Percentiles rank a stretch among this genome's conserved stretches.
phyloP scores from a whole-genome alignment of 2,888 invertebrate genomes.

The Lycocerus yunnanus region DNA sequence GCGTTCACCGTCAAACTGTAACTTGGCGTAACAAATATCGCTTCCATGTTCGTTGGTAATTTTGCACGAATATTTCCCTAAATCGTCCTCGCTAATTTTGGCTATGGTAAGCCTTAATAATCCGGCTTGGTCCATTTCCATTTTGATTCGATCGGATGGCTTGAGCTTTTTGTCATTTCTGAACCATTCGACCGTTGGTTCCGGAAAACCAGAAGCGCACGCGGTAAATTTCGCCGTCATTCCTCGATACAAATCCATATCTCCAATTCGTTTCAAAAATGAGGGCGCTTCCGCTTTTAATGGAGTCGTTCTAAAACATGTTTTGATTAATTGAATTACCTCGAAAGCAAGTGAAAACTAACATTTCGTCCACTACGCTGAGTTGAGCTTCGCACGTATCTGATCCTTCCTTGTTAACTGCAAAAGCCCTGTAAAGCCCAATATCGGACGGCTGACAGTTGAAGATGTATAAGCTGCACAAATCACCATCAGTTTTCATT shows the following conservation, averaged over 20 bases:
- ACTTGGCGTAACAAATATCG: constrained; percentile 76
- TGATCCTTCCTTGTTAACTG: constrained; percentile 79
- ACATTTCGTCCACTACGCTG: constrained; percentile 84
- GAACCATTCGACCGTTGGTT: constrained; percentile 87
- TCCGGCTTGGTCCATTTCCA: constrained; percentile 83
- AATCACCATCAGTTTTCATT: constrained; percentile 78
- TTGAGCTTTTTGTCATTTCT: constrained; percentile 78
- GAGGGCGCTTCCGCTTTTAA: constrained; percentile 82
- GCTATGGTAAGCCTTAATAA: constrained; percentile 80
- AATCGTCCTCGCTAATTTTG: constrained; percentile 78
- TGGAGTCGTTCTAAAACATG: constrained; percentile 64
- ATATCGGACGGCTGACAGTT: constrained; percentile 71
- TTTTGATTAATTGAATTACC: neutral
- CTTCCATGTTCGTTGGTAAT: constrained; percentile 86
- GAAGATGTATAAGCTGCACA: constrained; percentile 74
- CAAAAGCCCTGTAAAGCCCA: constrained; percentile 77
- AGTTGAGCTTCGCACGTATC: constrained; percentile 75
- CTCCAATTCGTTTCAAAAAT: constrained; percentile 88
- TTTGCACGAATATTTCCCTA: constrained; percentile 82
- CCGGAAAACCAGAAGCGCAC: constrained; percentile 84
- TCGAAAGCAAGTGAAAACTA: constrained; percentile 51
- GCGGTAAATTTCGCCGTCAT: constrained; percentile 94
- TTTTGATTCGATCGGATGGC: constrained; percentile 80
- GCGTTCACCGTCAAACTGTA: constrained; percentile 78
- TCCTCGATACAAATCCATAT: constrained; percentile 83